A percentile compares a stretch with the other conserved stretches of the same genome.
Conservation (phyloP, 1,140 invertebrate species). For the Acarapis woodi region DNA sequence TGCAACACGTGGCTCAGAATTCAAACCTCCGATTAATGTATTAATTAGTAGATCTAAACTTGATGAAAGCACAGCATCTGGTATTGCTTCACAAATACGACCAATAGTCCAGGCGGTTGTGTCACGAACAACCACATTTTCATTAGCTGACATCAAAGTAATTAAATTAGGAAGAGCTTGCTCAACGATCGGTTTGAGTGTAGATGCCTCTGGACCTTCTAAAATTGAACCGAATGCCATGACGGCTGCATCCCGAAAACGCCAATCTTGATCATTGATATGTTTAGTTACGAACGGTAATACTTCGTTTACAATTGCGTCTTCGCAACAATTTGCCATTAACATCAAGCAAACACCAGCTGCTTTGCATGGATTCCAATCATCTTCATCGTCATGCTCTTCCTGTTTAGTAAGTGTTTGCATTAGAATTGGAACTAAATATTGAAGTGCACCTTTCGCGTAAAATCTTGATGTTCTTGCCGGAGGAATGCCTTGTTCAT, state of each 20-base stretch:
- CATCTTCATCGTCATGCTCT: constrained; percentile 69
- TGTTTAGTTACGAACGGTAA: constrained; percentile 89
- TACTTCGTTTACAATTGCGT: constrained; percentile 78
- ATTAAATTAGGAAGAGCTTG: constrained; percentile 87
- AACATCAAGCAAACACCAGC: constrained; percentile 98
- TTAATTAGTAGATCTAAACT: constrained; percentile 48
- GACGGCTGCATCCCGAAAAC: constrained; percentile 77
- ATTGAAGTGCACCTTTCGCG: constrained; percentile 81
- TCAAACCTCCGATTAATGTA: constrained; percentile 54
- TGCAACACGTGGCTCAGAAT: constrained; percentile 72
- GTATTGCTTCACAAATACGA: constrained; percentile 83
- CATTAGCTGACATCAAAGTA: constrained; percentile 68
- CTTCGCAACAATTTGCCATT: constrained; percentile 81
- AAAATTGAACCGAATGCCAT: constrained; percentile 95
- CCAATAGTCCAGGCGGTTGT: constrained; percentile 95
- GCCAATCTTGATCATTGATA: constrained; percentile 78
- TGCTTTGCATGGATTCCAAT: constrained; percentile 98
- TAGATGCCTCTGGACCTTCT: constrained; percentile 59
- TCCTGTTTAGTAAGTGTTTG: constrained; percentile 74
- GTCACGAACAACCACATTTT: constrained; percentile 69
- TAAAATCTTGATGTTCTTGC: constrained; percentile 58
- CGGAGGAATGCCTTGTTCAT: constrained; percentile 66
- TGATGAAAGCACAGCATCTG: constrained; percentile 77
- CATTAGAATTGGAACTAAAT: constrained; percentile 72
- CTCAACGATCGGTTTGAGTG: constrained; percentile 71